phyloP scores from a whole-genome alignment of 2,888 invertebrate species.

The Clunio marinus region DNA sequence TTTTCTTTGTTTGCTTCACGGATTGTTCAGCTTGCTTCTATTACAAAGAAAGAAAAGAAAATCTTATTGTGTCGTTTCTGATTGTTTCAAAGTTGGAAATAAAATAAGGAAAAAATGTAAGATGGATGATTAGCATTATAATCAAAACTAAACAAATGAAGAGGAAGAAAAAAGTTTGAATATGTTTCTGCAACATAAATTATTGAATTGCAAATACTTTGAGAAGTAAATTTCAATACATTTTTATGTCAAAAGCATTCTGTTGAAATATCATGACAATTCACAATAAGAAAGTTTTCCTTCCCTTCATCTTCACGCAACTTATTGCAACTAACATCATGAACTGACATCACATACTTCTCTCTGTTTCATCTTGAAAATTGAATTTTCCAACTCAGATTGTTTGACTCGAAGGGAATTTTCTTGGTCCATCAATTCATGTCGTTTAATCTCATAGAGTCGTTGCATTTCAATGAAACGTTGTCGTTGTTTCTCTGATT shows the following conservation, averaged over 20 bases:
- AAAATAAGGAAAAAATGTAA: too few species aligned
- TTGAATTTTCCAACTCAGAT: conserved; percentile 47
- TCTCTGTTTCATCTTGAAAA: conserved; percentile 45
- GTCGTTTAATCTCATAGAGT: conserved; percentile 47
- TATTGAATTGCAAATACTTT: not conserved
- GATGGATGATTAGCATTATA: too few species aligned
- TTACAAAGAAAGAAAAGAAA: not conserved
- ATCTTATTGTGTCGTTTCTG: not conserved
- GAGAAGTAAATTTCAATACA: not conserved
- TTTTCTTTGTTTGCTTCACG: conserved; percentile 33
- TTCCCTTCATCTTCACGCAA: not conserved
- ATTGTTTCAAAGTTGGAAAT: conserved; percentile 1
- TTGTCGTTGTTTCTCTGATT: conserved; percentile 49
- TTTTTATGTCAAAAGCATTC: not conserved
- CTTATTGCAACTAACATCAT: conserved; percentile 1
- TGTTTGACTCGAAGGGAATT: conserved; percentile 45
- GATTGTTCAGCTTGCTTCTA: conserved; percentile 39
- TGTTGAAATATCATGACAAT: not conserved
- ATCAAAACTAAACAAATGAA: too few species aligned
- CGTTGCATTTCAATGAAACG: conserved; percentile 48
- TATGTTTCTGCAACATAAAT: not conserved
- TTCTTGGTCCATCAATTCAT: conserved; percentile 47
- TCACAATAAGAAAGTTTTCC: not conserved
- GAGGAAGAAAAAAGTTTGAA: not conserved
- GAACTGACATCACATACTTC: conserved; percentile 42